These are phyloP conservation scores for Drosophila littoralis DNA, from an alignment of 1,140 invertebrate species.

Conservation along the genomic window DNA sequence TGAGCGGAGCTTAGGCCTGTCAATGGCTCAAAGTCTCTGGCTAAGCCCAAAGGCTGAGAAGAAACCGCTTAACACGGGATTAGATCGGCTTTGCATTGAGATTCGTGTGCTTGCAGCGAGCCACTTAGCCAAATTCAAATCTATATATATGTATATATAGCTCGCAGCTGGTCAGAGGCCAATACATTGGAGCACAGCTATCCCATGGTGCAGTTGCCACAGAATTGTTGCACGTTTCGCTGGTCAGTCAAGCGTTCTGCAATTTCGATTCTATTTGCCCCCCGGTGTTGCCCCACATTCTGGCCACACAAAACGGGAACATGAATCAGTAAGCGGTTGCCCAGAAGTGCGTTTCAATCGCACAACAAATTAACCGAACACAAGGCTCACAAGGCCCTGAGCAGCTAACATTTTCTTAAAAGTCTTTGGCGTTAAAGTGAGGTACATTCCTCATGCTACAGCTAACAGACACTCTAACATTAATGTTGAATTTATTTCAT, in stretches of 20 bases:
- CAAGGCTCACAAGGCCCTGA: background rate
- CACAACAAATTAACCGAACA: background rate
- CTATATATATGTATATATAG: background rate
- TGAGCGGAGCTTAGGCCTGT: slow-evolving; percentile 31
- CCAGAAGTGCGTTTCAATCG: slow-evolving; percentile 30
- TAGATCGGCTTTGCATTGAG: slow-evolving; percentile 15
- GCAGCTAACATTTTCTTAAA: background rate
- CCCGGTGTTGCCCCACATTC: slow-evolving; percentile 24
- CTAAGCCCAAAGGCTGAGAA: slow-evolving; percentile 12
- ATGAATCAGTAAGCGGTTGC: slow-evolving; percentile 32
- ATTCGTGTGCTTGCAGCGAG: slow-evolving; percentile 5
- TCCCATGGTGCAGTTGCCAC: slow-evolving; percentile 58
- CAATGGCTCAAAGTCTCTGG: slow-evolving; percentile 4
- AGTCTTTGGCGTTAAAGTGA: no score
- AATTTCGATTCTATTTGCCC: slow-evolving; percentile 7
- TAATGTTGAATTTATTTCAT: no score
- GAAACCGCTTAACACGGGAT: slow-evolving; percentile 25
- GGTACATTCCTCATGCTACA: no score
- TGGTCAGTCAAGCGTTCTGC: slow-evolving; percentile 28
- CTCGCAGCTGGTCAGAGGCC: slow-evolving; percentile 5
- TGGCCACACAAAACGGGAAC: slow-evolving; percentile 31
- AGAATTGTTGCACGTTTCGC: slow-evolving; percentile 71
- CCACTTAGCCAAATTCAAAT: slow-evolving; percentile 28
- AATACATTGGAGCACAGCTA: slow-evolving; percentile 15
- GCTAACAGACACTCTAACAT: no score